Conservation (phyloP, 2,797 vertebrate genomes). For the Chloroceryle inda region DNA sequence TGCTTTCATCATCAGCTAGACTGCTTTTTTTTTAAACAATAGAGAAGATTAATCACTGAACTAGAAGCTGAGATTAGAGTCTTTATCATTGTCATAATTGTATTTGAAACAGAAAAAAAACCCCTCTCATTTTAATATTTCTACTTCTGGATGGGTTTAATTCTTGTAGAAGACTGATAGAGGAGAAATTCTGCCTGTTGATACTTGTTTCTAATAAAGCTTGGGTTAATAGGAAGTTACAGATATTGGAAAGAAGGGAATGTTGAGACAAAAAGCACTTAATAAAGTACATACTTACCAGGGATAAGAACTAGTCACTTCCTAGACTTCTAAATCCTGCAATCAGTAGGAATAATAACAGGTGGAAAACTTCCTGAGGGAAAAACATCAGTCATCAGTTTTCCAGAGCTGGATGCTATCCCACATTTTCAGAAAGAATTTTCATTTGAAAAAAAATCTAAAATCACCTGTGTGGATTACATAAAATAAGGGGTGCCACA, state of each 20-base stretch:
- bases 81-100: background rate
- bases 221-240: background rate
- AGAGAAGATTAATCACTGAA: background rate
- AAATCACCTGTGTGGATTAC: background rate
- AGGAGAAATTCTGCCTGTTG: background rate
- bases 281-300: background rate
- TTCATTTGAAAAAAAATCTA: background rate
- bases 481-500: background rate
- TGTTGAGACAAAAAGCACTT: background rate
- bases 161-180: background rate
- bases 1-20: background rate
- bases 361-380: background rate
- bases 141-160: background rate
- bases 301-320: background rate
- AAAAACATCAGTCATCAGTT: background rate
- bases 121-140: background rate
- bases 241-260: background rate
- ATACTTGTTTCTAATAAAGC: background rate
- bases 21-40: background rate
- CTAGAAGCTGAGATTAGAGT: background rate
- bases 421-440: background rate
- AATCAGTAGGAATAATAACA: background rate
- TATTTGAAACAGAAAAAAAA: background rate
- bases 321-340: background rate
- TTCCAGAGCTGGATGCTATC: background rate